Conservation (phyloP, 2,888 invertebrate species). For the Saturnia pavonia region DNA sequence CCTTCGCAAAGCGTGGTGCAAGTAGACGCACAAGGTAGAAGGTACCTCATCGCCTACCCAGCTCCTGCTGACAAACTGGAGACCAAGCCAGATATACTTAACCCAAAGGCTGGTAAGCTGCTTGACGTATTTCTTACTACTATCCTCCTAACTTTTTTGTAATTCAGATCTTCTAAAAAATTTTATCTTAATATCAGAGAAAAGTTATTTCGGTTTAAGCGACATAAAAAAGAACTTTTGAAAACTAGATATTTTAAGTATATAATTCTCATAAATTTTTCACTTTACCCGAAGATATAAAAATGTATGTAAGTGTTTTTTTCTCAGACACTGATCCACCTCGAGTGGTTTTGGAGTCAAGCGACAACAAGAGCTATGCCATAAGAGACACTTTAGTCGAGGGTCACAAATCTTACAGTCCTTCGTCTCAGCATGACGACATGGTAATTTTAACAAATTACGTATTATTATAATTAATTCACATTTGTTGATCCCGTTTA, state of each 20-base stretch:
- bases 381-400: conserved; percentile 56
- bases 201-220: not conserved
- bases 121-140: not conserved
- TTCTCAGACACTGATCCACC: conserved; percentile 66
- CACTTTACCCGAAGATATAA: no score
- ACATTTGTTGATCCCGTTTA: no score
- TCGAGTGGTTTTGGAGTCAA: conserved; percentile 71
- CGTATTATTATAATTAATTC: no score
- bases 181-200: no score
- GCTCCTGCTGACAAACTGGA: conserved; percentile 63
- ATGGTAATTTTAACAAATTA: conserved; percentile 44
- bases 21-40: conserved; percentile 69
- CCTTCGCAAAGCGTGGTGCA: conserved; percentile 77
- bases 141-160: not conserved
- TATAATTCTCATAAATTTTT: no score
- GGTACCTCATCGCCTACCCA: conserved; percentile 72
- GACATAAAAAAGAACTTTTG: no score
- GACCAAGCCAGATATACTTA: conserved; percentile 72
- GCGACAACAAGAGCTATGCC: conserved; percentile 68
- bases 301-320: not conserved
- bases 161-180: not conserved
- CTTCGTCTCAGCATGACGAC: conserved; percentile 51
- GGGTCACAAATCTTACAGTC: conserved; percentile 48
- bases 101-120: conserved; percentile 69
- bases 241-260: no score